Evolutionary conservation across 2,113 vertebrate species (phyloP), one percentile per base, ranked within the genome.

Genomic region (Festucalex cinctus): DNA sequence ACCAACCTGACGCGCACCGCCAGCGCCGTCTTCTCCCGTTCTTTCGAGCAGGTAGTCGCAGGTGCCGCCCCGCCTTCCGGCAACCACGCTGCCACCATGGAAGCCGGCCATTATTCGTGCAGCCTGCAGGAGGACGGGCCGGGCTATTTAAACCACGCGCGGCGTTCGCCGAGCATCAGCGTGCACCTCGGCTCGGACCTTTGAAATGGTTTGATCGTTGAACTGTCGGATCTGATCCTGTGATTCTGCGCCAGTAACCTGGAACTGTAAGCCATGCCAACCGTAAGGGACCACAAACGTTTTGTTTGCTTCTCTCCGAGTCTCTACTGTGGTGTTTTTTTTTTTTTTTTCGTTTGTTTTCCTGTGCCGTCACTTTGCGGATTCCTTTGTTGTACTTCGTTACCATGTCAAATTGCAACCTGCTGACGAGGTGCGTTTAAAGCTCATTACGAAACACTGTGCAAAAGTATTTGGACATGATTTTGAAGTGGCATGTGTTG

Each of bases 71-170:
- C 39, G 28, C 86, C 63, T 48, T 78, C 86, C 67, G 74, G 83
- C 78, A 91, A 91, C 83, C 90, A 93, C 80, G 44, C 58, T 10
- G 0, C 66, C 63, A 67, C 81, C n/a, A n/a, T n/a, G 0, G 94
- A 95, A 74, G 89, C 88, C n/a, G 94, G 92, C 70, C 93, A 93
- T 74, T 95, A 94, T 84, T 96, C 95, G 0, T 96, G 95, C 86
- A 94, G 94, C 85, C 92, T 97, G 76, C 96, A 96, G 85, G 96
- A 98, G 72, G 96, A 98, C 54, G 95, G 93, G 58, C 69, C 94
- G 73, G 91, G 90, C 57, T 93, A 93, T 82, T 74, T 92, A 0
- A 87, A 93, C 74, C 94, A 93, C 88, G 92, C 93, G 44, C 95
- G 92, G 76, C 92, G 93, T 66, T 95, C 95, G 71, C 95, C 95